phyloP scores from a whole-genome alignment of 2,888 invertebrate genomes.

The Synanthedon andrenaeformis region DNA sequence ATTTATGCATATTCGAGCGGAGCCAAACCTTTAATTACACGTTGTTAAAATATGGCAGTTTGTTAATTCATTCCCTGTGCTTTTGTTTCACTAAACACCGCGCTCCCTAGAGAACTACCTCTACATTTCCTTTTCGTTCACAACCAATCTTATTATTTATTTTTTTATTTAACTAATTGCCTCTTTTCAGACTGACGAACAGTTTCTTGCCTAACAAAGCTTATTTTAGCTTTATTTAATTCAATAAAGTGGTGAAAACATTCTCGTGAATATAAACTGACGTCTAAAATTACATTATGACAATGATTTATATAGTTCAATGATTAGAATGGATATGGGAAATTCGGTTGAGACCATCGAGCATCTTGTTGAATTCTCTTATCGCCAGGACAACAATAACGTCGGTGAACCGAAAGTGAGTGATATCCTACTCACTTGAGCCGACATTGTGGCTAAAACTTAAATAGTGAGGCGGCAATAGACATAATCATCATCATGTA shows the following conservation, averaged over 20 bases:
- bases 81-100: slow-evolving; percentile 64
- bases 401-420: no score
- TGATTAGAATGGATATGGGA: no score
- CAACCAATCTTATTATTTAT: slow-evolving; percentile 21
- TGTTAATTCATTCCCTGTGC: slow-evolving; percentile 63
- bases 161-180: background rate
- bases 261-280: background rate
- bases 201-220: background rate
- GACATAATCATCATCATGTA: no score
- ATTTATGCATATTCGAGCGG: slow-evolving; percentile 69
- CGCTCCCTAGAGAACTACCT: slow-evolving; percentile 42
- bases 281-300: no score
- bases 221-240: background rate
- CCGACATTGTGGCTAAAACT: no score
- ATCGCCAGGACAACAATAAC: no score
- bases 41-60: slow-evolving; percentile 72
- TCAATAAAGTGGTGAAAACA: background rate
- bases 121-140: slow-evolving; percentile 43
- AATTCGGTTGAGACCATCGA: no score
- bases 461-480: no score
- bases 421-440: no score
- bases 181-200: background rate
- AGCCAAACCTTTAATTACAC: slow-evolving; percentile 70
- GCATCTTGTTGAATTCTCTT: no score
- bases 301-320: no score